phyloP scores from a whole-genome alignment of 2,888 invertebrate genomes.

The Steinernema carpocapsae region DNA sequence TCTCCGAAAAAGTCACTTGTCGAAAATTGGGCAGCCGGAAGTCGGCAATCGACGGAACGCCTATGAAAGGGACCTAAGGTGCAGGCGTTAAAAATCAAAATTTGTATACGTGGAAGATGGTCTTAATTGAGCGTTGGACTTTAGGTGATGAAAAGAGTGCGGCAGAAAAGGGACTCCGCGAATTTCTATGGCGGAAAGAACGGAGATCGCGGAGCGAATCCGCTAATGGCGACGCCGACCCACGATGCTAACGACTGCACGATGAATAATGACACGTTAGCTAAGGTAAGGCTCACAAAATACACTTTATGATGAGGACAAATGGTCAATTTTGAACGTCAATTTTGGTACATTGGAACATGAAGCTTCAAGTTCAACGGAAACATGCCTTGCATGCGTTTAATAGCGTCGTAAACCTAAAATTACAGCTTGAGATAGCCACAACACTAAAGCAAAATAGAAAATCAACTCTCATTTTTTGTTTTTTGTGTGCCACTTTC shows the following conservation, averaged over 20 bases:
- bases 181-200: background rate
- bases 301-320: no score
- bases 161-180: background rate
- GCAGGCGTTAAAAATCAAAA: background rate
- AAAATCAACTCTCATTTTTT: background rate
- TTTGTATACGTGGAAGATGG: background rate
- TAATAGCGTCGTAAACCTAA: no score
- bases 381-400: no score
- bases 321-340: no score
- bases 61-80: no score
- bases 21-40: background rate
- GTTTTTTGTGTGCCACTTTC: background rate
- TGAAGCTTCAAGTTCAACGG: no score
- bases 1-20: background rate
- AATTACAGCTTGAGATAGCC: no score
- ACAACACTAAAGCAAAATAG: no score
- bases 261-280: conserved; percentile 39
- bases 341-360: no score
- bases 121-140: background rate
- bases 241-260: conserved; percentile 18
- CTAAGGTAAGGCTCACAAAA: conserved; percentile 36
- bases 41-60: background rate
- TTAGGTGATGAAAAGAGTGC: conserved; percentile 16
- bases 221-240: background rate
- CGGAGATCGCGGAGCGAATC: background rate